Base-by-base conservation (phyloP, 2,797 vertebrate genomes). In the Prunella strophiata region DNA sequence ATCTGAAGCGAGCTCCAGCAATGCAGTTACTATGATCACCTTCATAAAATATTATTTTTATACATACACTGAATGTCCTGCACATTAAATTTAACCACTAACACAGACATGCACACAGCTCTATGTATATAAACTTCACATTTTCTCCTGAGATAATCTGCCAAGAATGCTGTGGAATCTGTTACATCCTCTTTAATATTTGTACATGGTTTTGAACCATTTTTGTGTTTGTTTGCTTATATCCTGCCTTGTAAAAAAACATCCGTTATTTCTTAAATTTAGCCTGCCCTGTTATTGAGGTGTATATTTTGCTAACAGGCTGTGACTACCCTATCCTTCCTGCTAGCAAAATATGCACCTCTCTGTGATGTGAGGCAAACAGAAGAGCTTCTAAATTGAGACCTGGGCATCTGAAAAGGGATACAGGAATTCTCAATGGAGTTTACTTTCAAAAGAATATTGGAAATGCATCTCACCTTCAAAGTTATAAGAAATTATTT, bases 181-280 rank as follows among this genome's bases (percentile, higher is more conserved):
- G 40, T 74, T 82, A 90, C 83, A 91, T 96, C 95, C 83, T 96
- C 88, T 94, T 87, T 74, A 82, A 76, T 82, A 93, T 58, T 87
- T 94, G 61, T 48, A 51, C 34, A 23, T 93, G 55, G 0, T 96
- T 96, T 95, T 88, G 85, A 95, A 93, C 58, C 14, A 36, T 85
- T 93, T 94, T 96, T 79, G 57, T 95, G 52, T 79, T 90, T 96
- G 93, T 91, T 96, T 96, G 77, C 91, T 89, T 94, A 90, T 91
- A 91, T 95, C 91, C 88, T 94, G 92, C 77, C 71, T 92, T 87
- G 88, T 47, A 48, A 81, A 80, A 95, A 96, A 94, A 85, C 63
- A 88, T 96, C 96, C 50, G 13, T 77, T 87, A 34, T 68, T 94
- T 94, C 52, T 91, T 96, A 95, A 91, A 93, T 91, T 93, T 96